Conservation (phyloP, 2,113 vertebrate genomes). For the Mastomys coucha region DNA sequence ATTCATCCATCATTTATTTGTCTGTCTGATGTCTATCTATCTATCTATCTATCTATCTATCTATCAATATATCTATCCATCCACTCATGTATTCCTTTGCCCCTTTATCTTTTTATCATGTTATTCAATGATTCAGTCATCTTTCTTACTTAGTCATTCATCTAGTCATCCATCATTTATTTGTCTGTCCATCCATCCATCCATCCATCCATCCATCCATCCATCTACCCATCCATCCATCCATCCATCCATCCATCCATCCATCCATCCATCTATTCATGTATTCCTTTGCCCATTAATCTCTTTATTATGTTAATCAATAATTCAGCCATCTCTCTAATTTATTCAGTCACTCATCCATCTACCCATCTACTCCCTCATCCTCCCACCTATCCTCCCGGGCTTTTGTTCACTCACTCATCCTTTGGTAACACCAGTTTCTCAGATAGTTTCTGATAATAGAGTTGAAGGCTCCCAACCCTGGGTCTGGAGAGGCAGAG, state of each 20-base stretch:
- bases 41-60: too few relatives aligned
- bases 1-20: not conserved
- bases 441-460: constrained; percentile 3
- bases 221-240: too few relatives aligned
- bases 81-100: not conserved
- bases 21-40: too few relatives aligned
- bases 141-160: not conserved
- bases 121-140: too few relatives aligned
- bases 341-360: not conserved
- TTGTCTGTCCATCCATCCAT: not conserved
- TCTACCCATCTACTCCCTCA: not conserved
- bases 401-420: not conserved
- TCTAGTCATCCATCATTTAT: too few relatives aligned
- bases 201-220: not conserved
- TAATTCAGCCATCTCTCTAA: not conserved
- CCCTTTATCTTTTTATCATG: too few relatives aligned
- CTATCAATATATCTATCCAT: not conserved
- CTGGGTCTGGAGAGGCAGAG: not conserved
- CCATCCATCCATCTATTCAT: not conserved
- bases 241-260: too few relatives aligned
- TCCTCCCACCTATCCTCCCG: too few relatives aligned
- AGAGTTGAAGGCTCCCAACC: not conserved
- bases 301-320: not conserved
- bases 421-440: not conserved
- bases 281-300: not conserved